Evolutionary conservation across 2,888 invertebrate genomes (phyloP), one percentile per base, ranked within the genome.

Genomic region (Leptogaster cylindrica): DNA sequence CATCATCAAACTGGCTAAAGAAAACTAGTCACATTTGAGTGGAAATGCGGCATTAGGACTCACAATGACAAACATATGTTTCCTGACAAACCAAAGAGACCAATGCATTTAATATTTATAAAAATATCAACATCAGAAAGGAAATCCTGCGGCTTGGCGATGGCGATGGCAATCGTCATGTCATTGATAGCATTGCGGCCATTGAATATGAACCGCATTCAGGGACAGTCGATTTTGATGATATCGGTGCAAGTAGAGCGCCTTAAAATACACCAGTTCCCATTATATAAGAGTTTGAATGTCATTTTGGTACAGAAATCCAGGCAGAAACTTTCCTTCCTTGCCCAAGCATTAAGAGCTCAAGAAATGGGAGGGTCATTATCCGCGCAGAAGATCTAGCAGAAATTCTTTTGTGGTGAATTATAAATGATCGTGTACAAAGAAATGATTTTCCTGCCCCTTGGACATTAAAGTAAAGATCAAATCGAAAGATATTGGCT

Each of bases 401-500:
- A 58, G 41, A 58, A 58, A 58, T 58, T 58, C 36, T 41, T 58
- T 58, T 36, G 23, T 23, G 39, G n/a, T n/a, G 58, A 58, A 58
- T 58, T 58, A 58, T 58, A 58, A 58, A 58, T 58, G 58, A 39
- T 58, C 58, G 58, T 58, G 39, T 39, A 41, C 25, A 36, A 39
- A 5, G 39, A 41, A 58, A 58, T 39, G 14, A 39, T 46, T 41
- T 39, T 41, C 14, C 25, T 58, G 58, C 39, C 58, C 58, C 23
- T 58, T 58, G 41, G 39, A 39, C 41, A 41, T 46, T 46, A 48
- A 55, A 55, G 33, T 33, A 48, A 46, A 46, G 64, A 64, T 64
- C 64, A 25, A 48, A 48, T 20, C 27, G 10, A 10, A 10, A 16
- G 64, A 64, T 64, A 64, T 23, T 12, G 48, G 64, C 64, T 64